phyloP scores from a whole-genome alignment of 2,888 invertebrate species.

The Brachycybe producta region DNA sequence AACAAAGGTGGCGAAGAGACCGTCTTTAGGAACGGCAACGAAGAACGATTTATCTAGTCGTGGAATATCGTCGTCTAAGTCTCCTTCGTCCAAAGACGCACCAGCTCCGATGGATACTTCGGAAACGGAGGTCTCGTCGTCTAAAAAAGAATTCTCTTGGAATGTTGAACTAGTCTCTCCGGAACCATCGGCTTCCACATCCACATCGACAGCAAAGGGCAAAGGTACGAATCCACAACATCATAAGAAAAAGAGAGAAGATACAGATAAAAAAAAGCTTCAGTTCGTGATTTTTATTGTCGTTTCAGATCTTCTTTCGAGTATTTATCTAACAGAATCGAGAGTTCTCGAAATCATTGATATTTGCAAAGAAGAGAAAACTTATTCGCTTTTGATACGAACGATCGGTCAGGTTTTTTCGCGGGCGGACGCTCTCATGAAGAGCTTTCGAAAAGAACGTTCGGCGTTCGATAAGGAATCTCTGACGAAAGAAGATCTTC shows the following conservation, averaged over 20 bases:
- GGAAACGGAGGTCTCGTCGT: background rate
- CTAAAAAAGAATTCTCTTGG: too few relatives aligned
- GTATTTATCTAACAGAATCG: conserved; percentile 55
- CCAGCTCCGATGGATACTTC: conserved; percentile 4
- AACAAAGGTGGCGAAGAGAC: conserved; percentile 27
- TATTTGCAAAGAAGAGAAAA: conserved; percentile 52
- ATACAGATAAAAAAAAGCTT: background rate
- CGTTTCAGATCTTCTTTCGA: background rate
- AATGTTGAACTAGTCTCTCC: background rate
- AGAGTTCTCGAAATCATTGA: conserved; percentile 59
- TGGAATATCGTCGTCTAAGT: conserved; percentile 5
- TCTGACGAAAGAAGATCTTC: conserved; percentile 55
- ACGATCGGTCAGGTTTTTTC: conserved; percentile 65
- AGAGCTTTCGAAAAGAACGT: conserved; percentile 63
- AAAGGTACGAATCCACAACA: too few relatives aligned
- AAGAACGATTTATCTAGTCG: background rate
- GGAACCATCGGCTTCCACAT: background rate
- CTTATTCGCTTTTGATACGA: conserved; percentile 57
- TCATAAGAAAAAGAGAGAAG: too few relatives aligned
- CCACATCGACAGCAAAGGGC: background rate
- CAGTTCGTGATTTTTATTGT: background rate
- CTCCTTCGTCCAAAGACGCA: background rate
- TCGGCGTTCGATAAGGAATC: too few relatives aligned
- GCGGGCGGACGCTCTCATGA: conserved; percentile 52
- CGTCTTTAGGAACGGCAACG: conserved; percentile 9